Evolutionary conservation across 2,113 vertebrate species (phyloP).

Genomic region (Catharus minimus): DNA sequence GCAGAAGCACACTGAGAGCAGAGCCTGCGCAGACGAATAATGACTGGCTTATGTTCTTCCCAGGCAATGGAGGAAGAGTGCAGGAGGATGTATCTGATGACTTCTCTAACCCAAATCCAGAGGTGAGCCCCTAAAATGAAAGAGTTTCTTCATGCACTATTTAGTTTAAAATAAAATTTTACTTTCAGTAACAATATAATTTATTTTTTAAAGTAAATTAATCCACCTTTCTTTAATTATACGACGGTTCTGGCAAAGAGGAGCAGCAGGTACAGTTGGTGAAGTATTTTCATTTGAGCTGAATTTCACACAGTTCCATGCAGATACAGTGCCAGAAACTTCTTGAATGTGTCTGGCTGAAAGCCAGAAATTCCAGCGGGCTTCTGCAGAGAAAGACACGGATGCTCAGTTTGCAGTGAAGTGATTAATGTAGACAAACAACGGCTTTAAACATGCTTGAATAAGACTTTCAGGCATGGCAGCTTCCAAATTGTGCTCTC

Average conservation of each 20-base stretch:
- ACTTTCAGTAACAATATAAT: conserved; percentile 33
- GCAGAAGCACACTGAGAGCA: conserved; percentile 1
- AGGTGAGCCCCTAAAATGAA: conserved; percentile 17
- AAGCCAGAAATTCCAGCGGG: conserved; percentile 88
- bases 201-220: conserved; percentile 29
- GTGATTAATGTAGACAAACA: conserved; percentile 48
- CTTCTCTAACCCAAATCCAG: not conserved
- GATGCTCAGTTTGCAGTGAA: conserved; percentile 50
- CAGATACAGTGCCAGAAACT: conserved; percentile 92
- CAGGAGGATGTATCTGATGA: conserved; percentile 1
- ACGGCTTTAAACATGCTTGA: not conserved
- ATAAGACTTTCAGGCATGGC: not conserved
- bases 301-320: conserved; percentile 80
- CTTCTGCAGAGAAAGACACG: conserved; percentile 75
- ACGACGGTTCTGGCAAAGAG: not conserved
- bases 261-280: conserved; percentile 56
- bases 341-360: conserved; percentile 88
- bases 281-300: conserved; percentile 31
- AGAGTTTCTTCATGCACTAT: not conserved
- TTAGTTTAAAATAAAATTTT: not conserved
- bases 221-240: conserved; percentile 43
- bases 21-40: conserved; percentile 18
- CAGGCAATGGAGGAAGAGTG: not conserved
- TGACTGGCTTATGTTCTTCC: not conserved
- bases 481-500: not conserved